Evolutionary conservation across 1,140 invertebrate species (phyloP), one percentile per base, ranked within the genome.

Genomic region (Drosophila ogumai): DNA sequence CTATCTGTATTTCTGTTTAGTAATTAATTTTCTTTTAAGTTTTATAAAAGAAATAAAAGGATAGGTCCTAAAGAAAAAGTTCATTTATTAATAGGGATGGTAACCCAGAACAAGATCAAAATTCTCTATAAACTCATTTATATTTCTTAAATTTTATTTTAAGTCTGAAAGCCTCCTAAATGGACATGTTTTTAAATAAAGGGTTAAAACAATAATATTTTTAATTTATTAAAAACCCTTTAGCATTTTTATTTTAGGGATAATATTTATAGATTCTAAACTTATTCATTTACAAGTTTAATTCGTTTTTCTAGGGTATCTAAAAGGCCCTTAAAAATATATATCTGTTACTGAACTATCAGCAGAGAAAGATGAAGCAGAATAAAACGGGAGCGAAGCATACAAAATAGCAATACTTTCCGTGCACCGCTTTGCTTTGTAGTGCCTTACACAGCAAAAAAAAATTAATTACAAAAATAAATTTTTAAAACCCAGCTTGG

Each of bases 331-430:
- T 36, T 49, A 12, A 12, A 19, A 58, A 17, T 28, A 40, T 47
- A 34, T 31, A 58, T 28, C n/a, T 49, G 19, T 17, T 31, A 22
- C 61, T 66, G 46, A 66, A 69, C 66, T 69, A 69, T 69, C 66
- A 69, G 68, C 17, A 22, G 44, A 55, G 50, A 38, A 57, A 46
- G 69, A 56, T 56, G 56, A 43, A 54, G 41, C 43, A 59, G 22
- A 49, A 69, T 50, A 56, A 69, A 52, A 50, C 65, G 65, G 36
- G 65, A 65, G 46, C 17, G 47, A 67, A 69, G 66, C 61, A 47
- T 79, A 82, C 84, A 81, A 84, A 84, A 84, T 90, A 78, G 85
- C 81, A 90, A 90, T 86, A 85, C 78, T 90, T 90, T 90, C 81
- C 85, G 77, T 82, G 77, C 32, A 15, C 7, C 68, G 78, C 44